These are phyloP conservation scores for Lapara coniferarum DNA, from an alignment of 2,888 invertebrate genomes.

Conservation along the genomic window DNA sequence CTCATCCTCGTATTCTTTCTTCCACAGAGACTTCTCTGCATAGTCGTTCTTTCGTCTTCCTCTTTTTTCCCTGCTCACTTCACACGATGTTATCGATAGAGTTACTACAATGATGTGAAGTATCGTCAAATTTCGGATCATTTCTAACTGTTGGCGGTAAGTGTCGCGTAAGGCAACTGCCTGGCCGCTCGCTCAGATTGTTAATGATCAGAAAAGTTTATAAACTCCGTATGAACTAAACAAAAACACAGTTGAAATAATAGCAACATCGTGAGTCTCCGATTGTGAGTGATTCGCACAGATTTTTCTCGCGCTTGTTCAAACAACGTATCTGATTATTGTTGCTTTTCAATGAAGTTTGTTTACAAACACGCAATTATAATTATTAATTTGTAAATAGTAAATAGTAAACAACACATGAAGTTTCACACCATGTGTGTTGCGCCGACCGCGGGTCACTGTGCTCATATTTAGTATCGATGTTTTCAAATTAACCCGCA, in stretches of 20 bases:
- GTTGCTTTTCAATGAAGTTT: slow-evolving; percentile 36
- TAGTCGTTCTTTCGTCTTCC: slow-evolving; percentile 53
- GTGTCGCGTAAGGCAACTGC: slow-evolving; percentile 53
- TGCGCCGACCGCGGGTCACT: too few species aligned
- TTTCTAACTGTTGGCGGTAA: slow-evolving; percentile 52
- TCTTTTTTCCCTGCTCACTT: slow-evolving; percentile 46
- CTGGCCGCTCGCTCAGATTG: slow-evolving; percentile 32
- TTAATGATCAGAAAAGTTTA: slow-evolving; percentile 50
- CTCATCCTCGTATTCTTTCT: slow-evolving; percentile 74
- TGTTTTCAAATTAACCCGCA: background rate
- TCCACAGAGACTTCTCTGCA: slow-evolving; percentile 66
- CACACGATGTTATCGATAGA: slow-evolving; percentile 47
- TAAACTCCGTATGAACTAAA: slow-evolving; percentile 51
- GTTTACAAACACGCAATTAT: slow-evolving; percentile 9
- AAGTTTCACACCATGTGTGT: too few species aligned
- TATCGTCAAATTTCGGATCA: slow-evolving; percentile 49
- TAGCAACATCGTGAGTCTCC: slow-evolving; percentile 46
- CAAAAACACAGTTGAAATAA: slow-evolving; percentile 55
- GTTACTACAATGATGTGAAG: slow-evolving; percentile 44
- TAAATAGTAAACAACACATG: too few species aligned
- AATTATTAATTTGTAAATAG: background rate
- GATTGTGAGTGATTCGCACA: slow-evolving; percentile 49
- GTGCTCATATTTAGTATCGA: too few species aligned
- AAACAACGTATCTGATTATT: slow-evolving; percentile 41
- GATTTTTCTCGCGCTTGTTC: slow-evolving; percentile 50